Percentiles rank a stretch among this genome's conserved stretches.
These are phyloP conservation scores for Pitangus sulphuratus DNA, from an alignment of 2,797 vertebrate species.

Conservation along the genomic window DNA sequence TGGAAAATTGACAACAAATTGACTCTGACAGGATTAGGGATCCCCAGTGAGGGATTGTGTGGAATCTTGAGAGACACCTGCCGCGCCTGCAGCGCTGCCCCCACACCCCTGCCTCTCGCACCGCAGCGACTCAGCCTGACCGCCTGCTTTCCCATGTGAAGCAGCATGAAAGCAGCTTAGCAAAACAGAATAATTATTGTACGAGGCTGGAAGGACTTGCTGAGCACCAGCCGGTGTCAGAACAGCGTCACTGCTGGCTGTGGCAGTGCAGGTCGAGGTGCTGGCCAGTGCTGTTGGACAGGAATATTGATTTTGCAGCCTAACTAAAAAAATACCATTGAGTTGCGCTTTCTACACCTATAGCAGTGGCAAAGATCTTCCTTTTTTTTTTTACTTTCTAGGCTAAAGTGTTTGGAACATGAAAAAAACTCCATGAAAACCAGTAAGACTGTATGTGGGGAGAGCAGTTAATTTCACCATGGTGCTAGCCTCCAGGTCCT, in stretches of 20 bases:
- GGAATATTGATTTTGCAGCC: not conserved
- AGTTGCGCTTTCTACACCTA: not conserved
- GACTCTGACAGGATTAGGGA: constrained; percentile 3
- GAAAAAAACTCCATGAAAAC: not conserved
- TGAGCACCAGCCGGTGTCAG: not conserved
- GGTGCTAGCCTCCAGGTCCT: not conserved
- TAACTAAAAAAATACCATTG: not conserved
- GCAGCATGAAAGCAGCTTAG: not conserved
- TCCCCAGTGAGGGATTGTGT: not conserved
- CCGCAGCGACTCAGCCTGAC: accelerated
- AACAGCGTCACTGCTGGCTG: not conserved
- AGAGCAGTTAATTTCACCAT: not conserved
- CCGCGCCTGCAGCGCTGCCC: accelerated
- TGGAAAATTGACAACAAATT: constrained; percentile 13
- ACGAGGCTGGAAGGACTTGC: not conserved
- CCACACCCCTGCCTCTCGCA: accelerated
- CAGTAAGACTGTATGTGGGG: not conserved
- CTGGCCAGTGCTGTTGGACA: not conserved
- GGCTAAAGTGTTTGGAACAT: not conserved
- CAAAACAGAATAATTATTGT: not conserved
- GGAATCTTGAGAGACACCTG: not conserved
- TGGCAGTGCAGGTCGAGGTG: not conserved
- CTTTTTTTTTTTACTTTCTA: not conserved
- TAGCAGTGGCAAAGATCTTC: not conserved
- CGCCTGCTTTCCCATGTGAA: not conserved